Evolutionary conservation across 2,797 vertebrate species (phyloP).

Genomic region (Gambelia wislizenii): DNA sequence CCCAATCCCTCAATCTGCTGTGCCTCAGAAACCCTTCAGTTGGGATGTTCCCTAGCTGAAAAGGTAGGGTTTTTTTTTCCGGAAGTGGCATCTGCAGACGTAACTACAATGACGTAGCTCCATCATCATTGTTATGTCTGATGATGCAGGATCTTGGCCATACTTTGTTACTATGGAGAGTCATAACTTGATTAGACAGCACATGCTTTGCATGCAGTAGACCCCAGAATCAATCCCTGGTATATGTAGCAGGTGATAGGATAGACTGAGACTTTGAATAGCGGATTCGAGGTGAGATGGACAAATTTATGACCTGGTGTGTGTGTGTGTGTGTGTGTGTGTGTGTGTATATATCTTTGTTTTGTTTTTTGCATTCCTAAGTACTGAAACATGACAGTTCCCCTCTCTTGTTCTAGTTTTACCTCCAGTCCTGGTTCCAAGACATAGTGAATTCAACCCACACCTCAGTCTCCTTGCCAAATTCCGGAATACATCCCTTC

Average conservation of each 20-base stretch:
- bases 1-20: too few relatives aligned
- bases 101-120: too few relatives aligned
- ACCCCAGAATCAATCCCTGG: background rate
- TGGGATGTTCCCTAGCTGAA: too few relatives aligned
- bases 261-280: background rate
- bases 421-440: slow-evolving; percentile 94
- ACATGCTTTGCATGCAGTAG: background rate
- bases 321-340: background rate
- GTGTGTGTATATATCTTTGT: background rate
- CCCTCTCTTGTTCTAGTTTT: slow-evolving; percentile 82
- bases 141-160: too few relatives aligned
- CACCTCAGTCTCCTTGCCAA: slow-evolving; percentile 96
- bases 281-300: background rate
- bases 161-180: background rate
- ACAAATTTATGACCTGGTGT: background rate
- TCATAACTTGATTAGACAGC: background rate
- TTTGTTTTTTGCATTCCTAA: too few relatives aligned
- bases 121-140: too few relatives aligned
- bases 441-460: slow-evolving; percentile 97
- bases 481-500: slow-evolving; percentile 92
- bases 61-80: too few relatives aligned
- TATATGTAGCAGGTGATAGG: background rate
- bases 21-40: too few relatives aligned
- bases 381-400: background rate
- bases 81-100: too few relatives aligned